Percentiles rank a stretch among this genome's conserved stretches.
Evolutionary conservation across 2,113 vertebrate genomes (phyloP).

Genomic region (Sinosuthora webbiana): DNA sequence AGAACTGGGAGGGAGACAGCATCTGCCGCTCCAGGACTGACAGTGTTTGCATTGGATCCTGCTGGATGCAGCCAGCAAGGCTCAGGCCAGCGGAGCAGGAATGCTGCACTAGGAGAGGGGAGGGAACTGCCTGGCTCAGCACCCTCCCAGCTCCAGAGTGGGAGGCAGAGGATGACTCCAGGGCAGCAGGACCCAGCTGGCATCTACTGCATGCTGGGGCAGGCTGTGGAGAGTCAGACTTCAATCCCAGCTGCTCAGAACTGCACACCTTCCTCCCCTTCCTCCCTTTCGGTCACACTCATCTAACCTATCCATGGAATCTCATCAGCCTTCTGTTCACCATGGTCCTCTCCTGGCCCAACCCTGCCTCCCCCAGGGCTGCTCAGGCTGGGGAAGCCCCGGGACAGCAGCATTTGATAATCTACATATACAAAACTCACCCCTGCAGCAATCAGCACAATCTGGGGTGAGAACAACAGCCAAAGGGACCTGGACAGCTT

Average conservation of each 20-base stretch:
- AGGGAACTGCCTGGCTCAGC: background rate
- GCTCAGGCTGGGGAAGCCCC: background rate
- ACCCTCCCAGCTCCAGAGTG: background rate
- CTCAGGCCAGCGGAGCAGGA: background rate
- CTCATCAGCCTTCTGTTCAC: background rate
- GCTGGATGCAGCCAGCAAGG: background rate
- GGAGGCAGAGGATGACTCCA: background rate
- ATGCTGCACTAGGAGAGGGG: background rate
- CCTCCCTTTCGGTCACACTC: background rate
- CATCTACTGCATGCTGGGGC: background rate
- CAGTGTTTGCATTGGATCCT: background rate
- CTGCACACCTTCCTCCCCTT: background rate
- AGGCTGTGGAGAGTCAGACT: background rate
- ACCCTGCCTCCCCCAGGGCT: accelerated
- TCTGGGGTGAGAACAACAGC: accelerated
- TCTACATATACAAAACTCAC: accelerated
- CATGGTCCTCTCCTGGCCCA: background rate
- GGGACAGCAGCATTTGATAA: background rate
- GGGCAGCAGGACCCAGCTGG: constrained; percentile 3
- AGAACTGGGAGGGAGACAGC: constrained; percentile 2
- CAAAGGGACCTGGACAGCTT: background rate
- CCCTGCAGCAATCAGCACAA: background rate
- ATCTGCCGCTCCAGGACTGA: background rate
- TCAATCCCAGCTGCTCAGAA: background rate
- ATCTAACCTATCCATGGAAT: background rate